phyloP scores from a whole-genome alignment of 1,140 invertebrate genomes.

The Eufriesea mexicana region DNA sequence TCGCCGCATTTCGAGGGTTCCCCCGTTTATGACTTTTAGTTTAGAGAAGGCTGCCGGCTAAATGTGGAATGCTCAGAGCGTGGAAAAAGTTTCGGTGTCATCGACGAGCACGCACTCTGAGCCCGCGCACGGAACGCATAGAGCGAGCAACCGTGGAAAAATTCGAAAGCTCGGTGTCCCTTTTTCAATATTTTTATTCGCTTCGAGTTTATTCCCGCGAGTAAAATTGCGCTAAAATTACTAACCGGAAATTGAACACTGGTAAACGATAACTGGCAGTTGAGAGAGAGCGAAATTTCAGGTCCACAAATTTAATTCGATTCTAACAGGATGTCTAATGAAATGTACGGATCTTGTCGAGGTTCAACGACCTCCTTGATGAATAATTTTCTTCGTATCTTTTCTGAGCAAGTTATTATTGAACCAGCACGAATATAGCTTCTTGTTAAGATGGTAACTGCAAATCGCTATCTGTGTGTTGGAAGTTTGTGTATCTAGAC shows the following conservation, averaged over 20 bases:
- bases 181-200: no score
- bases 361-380: no score
- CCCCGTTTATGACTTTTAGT: not conserved
- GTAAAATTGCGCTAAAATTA: not conserved
- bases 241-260: not conserved
- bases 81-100: not conserved
- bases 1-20: not conserved
- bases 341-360: no score
- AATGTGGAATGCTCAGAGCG: not conserved
- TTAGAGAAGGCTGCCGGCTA: not conserved
- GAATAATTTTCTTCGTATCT: no score
- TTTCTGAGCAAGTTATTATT: not conserved
- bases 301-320: not conserved
- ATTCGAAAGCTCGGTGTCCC: not conserved
- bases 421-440: no score
- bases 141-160: not conserved
- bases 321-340: no score
- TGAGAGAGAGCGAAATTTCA: not conserved
- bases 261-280: constrained; percentile 10
- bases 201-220: no score
- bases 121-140: not conserved
- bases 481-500: no score
- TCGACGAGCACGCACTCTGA: not conserved
- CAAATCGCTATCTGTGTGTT: no score
- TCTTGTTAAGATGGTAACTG: no score